A percentile compares a stretch with the other conserved stretches of the same genome.
Conservation (phyloP, 2,797 vertebrate genomes). For the Antennarius maculatus region DNA sequence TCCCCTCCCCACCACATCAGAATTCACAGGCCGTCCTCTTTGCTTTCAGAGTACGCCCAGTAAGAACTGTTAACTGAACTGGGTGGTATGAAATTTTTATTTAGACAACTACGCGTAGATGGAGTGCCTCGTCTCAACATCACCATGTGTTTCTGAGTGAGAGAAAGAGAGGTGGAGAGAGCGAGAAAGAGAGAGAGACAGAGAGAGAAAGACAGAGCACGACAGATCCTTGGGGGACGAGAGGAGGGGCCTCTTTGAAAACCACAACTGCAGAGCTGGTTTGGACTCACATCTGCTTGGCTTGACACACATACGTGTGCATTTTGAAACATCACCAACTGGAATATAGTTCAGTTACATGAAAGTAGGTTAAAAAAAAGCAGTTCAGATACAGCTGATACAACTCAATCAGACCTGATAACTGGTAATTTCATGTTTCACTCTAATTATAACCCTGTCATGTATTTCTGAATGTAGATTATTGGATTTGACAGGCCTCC, state of each 20-base stretch:
- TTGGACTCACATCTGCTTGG: slow-evolving; percentile 73
- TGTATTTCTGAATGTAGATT: slow-evolving; percentile 24
- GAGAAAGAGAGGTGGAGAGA: slow-evolving; percentile 30
- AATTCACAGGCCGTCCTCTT: slow-evolving; percentile 55
- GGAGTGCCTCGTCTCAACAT: slow-evolving; percentile 57
- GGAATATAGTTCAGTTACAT: slow-evolving; percentile 20
- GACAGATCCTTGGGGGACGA: slow-evolving; percentile 60
- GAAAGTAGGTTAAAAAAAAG: not conserved
- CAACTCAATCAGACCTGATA: slow-evolving; percentile 15
- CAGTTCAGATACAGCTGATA: not conserved
- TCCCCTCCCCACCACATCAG: slow-evolving; percentile 40
- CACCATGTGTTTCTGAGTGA: slow-evolving; percentile 54
- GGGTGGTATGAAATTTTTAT: slow-evolving; percentile 78
- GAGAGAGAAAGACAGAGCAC: slow-evolving; percentile 28
- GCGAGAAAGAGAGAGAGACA: slow-evolving; percentile 20
- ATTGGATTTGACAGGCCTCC: slow-evolving; percentile 51
- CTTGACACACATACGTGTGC: slow-evolving; percentile 63
- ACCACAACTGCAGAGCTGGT: slow-evolving; percentile 74
- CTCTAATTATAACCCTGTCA: slow-evolving; percentile 38
- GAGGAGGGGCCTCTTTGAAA: slow-evolving; percentile 73
- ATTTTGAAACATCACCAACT: slow-evolving; percentile 54
- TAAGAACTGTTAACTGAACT: slow-evolving; percentile 67
- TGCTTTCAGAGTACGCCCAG: slow-evolving; percentile 62
- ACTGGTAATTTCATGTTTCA: slow-evolving; percentile 1
- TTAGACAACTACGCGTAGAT: slow-evolving; percentile 67